A percentile compares a stretch with the other conserved stretches of the same genome.
phyloP scores from a whole-genome alignment of 2,797 vertebrate species.

The Microchirus variegatus region DNA sequence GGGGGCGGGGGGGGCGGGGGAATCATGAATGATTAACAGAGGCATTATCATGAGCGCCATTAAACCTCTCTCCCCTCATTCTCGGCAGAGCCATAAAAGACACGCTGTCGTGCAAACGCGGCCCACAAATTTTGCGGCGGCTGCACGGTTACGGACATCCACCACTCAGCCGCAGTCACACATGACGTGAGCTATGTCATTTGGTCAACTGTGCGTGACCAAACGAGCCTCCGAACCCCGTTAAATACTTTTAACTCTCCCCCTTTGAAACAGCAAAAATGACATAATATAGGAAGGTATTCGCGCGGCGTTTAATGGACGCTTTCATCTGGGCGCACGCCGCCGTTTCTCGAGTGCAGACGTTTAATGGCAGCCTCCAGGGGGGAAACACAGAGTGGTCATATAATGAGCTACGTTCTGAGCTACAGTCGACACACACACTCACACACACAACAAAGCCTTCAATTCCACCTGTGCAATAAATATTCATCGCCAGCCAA shows the following conservation, averaged over 20 bases:
- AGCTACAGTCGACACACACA: constrained; percentile 9
- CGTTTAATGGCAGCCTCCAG: constrained; percentile 24
- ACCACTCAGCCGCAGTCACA: background rate
- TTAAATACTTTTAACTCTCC: constrained; percentile 7
- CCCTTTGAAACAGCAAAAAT: constrained; percentile 7
- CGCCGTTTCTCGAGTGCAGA: constrained; percentile 14
- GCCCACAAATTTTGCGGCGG: too few species aligned
- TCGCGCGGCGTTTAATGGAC: constrained; percentile 20
- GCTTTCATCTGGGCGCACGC: constrained; percentile 26
- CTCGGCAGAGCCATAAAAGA: constrained; percentile 12
- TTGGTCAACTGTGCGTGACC: constrained; percentile 14
- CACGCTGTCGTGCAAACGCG: constrained; percentile 20
- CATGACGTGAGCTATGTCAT: background rate
- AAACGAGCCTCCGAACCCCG: background rate
- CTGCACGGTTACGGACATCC: too few species aligned
- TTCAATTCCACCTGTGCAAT: constrained; percentile 11
- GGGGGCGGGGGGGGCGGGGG: too few species aligned
- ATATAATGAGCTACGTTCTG: constrained; percentile 4
- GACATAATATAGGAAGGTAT: background rate
- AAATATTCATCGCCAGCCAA: background rate
- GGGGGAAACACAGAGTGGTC: background rate
- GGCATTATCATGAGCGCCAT: constrained; percentile 8
- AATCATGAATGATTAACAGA: background rate
- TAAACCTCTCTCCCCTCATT: constrained; percentile 19
- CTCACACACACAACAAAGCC: constrained; percentile 11